Conservation (phyloP, 2,888 invertebrate species). For the Boloria euphrosyne region DNA sequence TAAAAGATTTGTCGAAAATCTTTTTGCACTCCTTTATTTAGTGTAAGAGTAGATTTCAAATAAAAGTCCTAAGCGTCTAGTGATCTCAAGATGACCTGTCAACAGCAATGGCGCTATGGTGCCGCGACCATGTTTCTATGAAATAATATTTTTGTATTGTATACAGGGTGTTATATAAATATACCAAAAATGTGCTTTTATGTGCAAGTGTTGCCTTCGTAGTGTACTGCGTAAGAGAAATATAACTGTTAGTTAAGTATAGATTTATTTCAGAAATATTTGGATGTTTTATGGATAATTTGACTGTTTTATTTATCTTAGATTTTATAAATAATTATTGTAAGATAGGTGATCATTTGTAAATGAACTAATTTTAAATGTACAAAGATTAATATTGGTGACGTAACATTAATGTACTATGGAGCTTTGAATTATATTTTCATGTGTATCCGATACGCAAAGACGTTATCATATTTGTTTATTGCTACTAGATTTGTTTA, state of each 20-base stretch:
- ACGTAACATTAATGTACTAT: constrained; percentile 37
- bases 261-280: constrained; percentile 25
- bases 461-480: neutral
- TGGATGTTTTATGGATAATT: constrained; percentile 50
- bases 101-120: constrained; percentile 67
- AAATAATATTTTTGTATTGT: constrained; percentile 76
- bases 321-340: constrained; percentile 47
- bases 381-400: constrained; percentile 54
- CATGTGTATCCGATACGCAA: constrained; percentile 7
- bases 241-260: constrained; percentile 37
- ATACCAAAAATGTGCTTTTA: constrained; percentile 81
- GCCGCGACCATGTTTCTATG: constrained; percentile 62
- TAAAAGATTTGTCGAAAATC: constrained; percentile 18
- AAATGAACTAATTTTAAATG: constrained; percentile 49
- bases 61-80: constrained; percentile 45
- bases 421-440: constrained; percentile 3
- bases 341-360: constrained; percentile 44
- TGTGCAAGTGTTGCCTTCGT: constrained; percentile 76
- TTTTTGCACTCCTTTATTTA: constrained; percentile 11
- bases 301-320: constrained; percentile 60
- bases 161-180: constrained; percentile 79
- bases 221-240: constrained; percentile 49
- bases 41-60: constrained; percentile 7
- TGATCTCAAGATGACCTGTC: constrained; percentile 74
- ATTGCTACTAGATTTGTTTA: constrained; percentile 1